phyloP scores from a whole-genome alignment of 2,113 vertebrate species.

The Sander lucioperca region DNA sequence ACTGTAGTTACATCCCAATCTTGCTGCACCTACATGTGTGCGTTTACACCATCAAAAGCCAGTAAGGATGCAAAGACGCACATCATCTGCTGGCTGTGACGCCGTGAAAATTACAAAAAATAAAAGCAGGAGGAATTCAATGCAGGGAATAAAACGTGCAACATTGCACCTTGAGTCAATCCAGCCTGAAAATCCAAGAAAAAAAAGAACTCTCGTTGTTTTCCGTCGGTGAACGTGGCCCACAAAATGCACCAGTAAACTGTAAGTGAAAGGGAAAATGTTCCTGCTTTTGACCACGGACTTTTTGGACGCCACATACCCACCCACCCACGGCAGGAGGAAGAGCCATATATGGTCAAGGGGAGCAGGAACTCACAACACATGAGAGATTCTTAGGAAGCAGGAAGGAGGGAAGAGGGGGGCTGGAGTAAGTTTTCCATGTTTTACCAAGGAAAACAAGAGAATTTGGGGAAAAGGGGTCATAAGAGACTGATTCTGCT shows the following conservation, averaged over 20 bases:
- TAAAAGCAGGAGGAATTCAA: conserved; percentile 38
- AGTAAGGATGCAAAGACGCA: conserved; percentile 34
- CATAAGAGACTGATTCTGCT: conserved; percentile 54
- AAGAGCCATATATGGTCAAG: conserved; percentile 70
- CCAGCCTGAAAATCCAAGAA: conserved; percentile 2
- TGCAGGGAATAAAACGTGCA: conserved; percentile 28
- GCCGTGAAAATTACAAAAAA: conserved; percentile 39
- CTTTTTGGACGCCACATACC: conserved; percentile 58
- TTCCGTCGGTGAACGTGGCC: conserved; percentile 45
- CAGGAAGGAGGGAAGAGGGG: conserved; percentile 52
- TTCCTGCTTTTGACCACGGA: conserved; percentile 68
- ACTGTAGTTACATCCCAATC: conserved; percentile 49
- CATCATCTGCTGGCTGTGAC: conserved; percentile 24
- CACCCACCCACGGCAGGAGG: conserved; percentile 59
- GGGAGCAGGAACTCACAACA: conserved; percentile 55
- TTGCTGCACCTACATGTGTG: conserved; percentile 48
- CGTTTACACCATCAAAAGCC: conserved; percentile 51
- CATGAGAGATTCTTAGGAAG: conserved; percentile 62
- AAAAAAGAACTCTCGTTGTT: conserved; percentile 33
- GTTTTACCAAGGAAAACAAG: conserved; percentile 75
- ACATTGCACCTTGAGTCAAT: conserved; percentile 55
- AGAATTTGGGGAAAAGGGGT: conserved; percentile 60
- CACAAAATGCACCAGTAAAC: conserved; percentile 49
- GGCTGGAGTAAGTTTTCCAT: conserved; percentile 73
- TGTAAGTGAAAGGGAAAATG: conserved; percentile 64